Conservation (phyloP, 2,113 vertebrate species). For the Leucoraja erinaceus region DNA sequence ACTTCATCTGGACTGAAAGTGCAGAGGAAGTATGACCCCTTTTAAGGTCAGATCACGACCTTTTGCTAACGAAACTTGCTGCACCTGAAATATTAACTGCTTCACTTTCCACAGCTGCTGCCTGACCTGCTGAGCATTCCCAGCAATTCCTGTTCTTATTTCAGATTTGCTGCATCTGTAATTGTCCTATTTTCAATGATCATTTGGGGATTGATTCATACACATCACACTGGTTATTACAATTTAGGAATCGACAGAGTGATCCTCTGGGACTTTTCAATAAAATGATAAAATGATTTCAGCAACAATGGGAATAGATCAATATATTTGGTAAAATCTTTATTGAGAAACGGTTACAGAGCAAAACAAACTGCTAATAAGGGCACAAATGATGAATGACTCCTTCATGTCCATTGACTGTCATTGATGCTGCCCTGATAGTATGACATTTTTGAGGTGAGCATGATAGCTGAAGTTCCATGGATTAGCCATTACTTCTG, state of each 20-base stretch:
- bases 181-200: neutral
- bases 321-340: neutral
- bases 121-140: too few relatives aligned
- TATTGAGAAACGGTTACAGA: neutral
- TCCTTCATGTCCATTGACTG: too few relatives aligned
- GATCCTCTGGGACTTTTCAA: neutral
- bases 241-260: neutral
- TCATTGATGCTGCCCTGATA: neutral
- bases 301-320: neutral
- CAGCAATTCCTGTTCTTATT: too few relatives aligned
- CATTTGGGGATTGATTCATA: neutral
- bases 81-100: too few relatives aligned
- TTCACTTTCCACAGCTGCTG: too few relatives aligned
- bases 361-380: too few relatives aligned
- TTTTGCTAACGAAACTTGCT: too few relatives aligned
- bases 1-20: too few relatives aligned
- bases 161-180: too few relatives aligned
- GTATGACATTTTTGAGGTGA: neutral
- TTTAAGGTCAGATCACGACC: too few relatives aligned
- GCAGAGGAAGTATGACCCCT: too few relatives aligned
- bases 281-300: neutral
- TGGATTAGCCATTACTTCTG: neutral
- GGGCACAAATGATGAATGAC: neutral
- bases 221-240: neutral
- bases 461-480: neutral